phyloP scores from a whole-genome alignment of 30 jellyfish, hydroid and myxozoan species.

The Cassiopea xamachana region DNA sequence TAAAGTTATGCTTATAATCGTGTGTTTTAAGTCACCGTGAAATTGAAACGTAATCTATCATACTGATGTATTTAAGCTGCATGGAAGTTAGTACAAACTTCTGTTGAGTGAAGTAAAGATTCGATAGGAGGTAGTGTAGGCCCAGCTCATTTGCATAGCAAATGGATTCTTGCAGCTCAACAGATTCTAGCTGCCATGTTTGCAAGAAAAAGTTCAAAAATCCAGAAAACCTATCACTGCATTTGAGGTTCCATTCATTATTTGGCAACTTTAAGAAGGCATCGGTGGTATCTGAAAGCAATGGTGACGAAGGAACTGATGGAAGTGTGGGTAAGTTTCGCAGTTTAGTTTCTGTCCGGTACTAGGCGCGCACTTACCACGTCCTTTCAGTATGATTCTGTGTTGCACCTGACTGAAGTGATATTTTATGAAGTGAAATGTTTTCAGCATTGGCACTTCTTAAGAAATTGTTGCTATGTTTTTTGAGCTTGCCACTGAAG shows the following conservation, averaged over 20 bases:
- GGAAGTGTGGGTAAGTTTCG: background rate
- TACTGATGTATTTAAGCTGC: background rate
- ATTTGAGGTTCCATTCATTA: constrained; percentile 68
- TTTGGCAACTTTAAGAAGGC: constrained; percentile 68
- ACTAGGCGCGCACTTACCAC: background rate
- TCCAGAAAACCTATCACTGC: constrained; percentile 62
- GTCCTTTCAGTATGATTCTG: background rate
- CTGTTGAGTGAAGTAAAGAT: background rate
- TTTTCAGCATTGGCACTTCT: background rate
- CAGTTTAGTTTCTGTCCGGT: background rate
- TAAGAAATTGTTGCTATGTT: background rate
- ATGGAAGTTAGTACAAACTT: background rate
- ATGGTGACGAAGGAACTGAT: background rate
- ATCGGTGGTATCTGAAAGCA: background rate
- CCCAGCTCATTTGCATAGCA: constrained; percentile 50
- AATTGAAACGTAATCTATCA: background rate
- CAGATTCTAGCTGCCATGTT: constrained; percentile 28
- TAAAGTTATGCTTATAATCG: background rate
- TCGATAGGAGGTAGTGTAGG: background rate
- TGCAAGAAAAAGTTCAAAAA: constrained; percentile 59
- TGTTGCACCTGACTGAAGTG: background rate
- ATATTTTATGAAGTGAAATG: background rate
- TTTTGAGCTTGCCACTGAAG: no score
- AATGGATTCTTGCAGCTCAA: constrained; percentile 11
- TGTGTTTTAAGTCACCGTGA: background rate